Evolutionary conservation across 2,888 invertebrate genomes (phyloP), one percentile per base, ranked within the genome.

Genomic region (Apodemia hepburni): DNA sequence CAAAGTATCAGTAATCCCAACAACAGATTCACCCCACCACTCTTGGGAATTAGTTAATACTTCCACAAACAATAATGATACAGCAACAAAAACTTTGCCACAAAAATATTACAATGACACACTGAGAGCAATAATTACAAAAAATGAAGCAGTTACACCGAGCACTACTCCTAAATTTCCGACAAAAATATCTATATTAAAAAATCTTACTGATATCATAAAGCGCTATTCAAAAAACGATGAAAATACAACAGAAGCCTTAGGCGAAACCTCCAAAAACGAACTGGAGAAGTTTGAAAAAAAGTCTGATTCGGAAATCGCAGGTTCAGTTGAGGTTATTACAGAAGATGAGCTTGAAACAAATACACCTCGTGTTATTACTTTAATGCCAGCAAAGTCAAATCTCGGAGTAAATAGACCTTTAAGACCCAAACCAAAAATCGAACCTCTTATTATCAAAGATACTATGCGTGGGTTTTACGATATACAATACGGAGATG

Each of bases 361-460:
- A n/a, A 89, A 89, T 47, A 87, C 90, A 18, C 71, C 84, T 17
- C 79, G 75, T 66, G 80, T 91, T 15, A 87, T 92, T 18, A 96
- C 96, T 0, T 80, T 96, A 54, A 85, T 96, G 64, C 97, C 97
- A 0, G 96, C 94, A 0, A 95, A 96, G 75, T 97, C 96, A 1
- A 96, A 97, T 81, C 93, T 95, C 0, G 96, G 96, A 0, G 92
- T 96, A 6, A 94, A 94, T 64, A 88, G 95, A 67, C 96, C 95
- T 0, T 84, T 96, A 58, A 85, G 95, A 71, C 95, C 95, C 1
- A 85, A 94, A 51, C 94, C 95, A 0, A 92, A 81, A 76, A 78
- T 81, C 58, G 84, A 90, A 71, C 62, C 76, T 27, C 80, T 80
- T 73, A 77, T 80, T 61, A 65, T 68, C 33, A 82, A 82, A 70